Evolutionary conservation across 2,113 vertebrate species (phyloP).

Genomic region (Nycticebus coucang): DNA sequence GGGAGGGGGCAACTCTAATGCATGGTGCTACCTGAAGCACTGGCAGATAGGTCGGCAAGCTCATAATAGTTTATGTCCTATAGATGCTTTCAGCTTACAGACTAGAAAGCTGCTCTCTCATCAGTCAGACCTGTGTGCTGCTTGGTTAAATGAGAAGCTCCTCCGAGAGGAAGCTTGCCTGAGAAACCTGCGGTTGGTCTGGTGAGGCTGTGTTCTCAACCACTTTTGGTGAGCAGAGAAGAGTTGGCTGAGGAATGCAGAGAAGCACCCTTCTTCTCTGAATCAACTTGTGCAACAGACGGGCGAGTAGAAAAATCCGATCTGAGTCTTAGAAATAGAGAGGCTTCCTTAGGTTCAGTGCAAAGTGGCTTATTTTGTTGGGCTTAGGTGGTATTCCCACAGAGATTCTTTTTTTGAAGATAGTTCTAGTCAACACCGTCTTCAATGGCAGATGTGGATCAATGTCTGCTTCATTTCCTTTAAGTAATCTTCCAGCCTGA

Average conservation of each 20-base stretch:
- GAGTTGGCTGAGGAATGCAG: neutral
- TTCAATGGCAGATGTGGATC: neutral
- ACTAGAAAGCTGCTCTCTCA: neutral
- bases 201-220: neutral
- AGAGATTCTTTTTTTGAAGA: neutral
- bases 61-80: neutral
- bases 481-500: neutral
- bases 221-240: neutral
- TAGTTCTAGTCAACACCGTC: neutral
- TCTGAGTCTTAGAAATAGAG: neutral
- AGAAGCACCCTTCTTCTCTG: neutral
- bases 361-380: neutral
- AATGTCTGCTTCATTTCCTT: neutral
- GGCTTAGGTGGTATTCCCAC: too few species aligned
- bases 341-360: neutral
- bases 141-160: neutral
- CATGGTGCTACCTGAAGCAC: too few species aligned
- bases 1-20: neutral
- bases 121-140: too few species aligned
- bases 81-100: neutral
- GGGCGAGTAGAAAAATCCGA: neutral
- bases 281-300: neutral
- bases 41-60: accelerated
- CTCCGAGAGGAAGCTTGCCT: neutral
- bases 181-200: accelerated